phyloP scores from a whole-genome alignment of 2,113 vertebrate species.

The Turdus rufiventris region DNA sequence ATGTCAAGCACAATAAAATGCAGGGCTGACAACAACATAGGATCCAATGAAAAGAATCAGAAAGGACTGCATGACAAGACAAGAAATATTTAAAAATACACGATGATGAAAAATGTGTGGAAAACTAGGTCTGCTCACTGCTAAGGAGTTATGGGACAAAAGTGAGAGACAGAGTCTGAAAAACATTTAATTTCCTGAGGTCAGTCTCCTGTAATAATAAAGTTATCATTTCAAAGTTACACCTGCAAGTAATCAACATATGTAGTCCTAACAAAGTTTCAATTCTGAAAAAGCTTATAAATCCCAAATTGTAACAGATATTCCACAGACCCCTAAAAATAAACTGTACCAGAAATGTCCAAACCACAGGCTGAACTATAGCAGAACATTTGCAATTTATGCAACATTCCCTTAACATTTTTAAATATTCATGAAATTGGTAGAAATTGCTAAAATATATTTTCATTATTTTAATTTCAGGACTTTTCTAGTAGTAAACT shows the following conservation, averaged over 20 bases:
- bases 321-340: neutral
- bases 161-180: neutral
- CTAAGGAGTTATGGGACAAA: neutral
- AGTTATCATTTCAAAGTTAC: neutral
- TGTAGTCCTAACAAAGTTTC: neutral
- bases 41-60: neutral
- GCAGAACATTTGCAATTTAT: neutral
- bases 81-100: neutral
- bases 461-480: neutral
- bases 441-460: neutral
- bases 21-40: neutral
- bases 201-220: neutral
- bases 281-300: neutral
- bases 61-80: neutral
- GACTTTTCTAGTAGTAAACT: neutral
- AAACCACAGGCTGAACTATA: neutral
- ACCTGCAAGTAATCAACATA: neutral
- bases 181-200: neutral
- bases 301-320: neutral
- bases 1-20: neutral
- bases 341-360: neutral
- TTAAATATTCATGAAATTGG: neutral
- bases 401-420: neutral
- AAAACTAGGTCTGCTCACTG: neutral
- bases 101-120: neutral